phyloP scores from a whole-genome alignment of 2,888 invertebrate genomes.

The Brassicogethes aeneus region DNA sequence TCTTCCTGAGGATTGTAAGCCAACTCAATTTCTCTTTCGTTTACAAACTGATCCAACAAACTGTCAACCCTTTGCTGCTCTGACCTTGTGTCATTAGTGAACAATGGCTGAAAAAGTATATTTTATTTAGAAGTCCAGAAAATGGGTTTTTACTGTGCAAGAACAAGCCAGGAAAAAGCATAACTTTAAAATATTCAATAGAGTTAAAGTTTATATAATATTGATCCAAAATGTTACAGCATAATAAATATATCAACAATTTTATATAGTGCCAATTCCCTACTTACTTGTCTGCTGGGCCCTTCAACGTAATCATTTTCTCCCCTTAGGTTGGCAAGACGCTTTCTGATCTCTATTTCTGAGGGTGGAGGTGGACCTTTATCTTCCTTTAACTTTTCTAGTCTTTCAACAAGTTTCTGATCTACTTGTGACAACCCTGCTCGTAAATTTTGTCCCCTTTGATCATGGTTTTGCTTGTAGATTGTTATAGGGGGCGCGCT shows the following conservation, averaged over 20 bases:
- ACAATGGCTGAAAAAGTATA: conserved; percentile 20
- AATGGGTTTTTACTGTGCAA: too few relatives aligned
- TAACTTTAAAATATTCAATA: too few relatives aligned
- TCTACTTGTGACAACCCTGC: conserved; percentile 45
- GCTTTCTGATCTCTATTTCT: conserved; percentile 54
- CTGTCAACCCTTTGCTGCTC: conserved; percentile 65
- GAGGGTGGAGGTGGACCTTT: conserved; percentile 44
- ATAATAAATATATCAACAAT: too few relatives aligned
- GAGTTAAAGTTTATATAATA: too few relatives aligned
- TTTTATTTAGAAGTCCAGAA: conserved; percentile 2
- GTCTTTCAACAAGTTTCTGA: conserved; percentile 55
- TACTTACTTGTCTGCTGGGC: conserved; percentile 25
- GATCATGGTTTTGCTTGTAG: conserved; percentile 40
- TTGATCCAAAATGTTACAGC: too few relatives aligned
- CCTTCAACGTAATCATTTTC: conserved; percentile 38
- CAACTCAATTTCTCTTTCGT: conserved; percentile 41
- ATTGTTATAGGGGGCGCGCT: conserved; percentile 47
- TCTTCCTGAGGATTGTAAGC: conserved; percentile 43
- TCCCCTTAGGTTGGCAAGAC: conserved; percentile 61
- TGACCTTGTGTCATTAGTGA: conserved; percentile 50
- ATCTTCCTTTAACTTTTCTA: conserved; percentile 57
- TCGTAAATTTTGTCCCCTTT: conserved; percentile 30
- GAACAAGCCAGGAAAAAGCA: too few relatives aligned
- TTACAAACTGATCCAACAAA: conserved; percentile 48
- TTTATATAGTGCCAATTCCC: too few relatives aligned